Conservation (phyloP, 2,888 invertebrate species). For the Synergus gifuensis region DNA sequence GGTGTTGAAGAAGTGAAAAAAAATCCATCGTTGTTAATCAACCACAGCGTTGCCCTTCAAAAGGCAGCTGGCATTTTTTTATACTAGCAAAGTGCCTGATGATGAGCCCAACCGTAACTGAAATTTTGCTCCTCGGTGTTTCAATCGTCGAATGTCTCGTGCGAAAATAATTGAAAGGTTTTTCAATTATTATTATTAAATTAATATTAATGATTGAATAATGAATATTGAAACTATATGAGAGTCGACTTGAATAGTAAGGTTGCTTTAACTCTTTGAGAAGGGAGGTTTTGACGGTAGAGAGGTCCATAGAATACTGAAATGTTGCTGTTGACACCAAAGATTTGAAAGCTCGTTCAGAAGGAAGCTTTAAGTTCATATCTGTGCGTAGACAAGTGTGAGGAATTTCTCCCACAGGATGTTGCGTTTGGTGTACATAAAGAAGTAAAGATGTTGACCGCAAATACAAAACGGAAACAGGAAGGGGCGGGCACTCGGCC, state of each 20-base stretch:
- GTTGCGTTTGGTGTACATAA: constrained; percentile 23
- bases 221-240: background rate
- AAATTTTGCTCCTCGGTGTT: background rate
- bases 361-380: constrained; percentile 24
- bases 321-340: background rate
- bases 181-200: background rate
- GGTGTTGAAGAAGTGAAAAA: background rate
- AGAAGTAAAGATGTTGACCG: constrained; percentile 32
- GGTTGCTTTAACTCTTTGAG: background rate
- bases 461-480: constrained; percentile 32
- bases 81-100: constrained; percentile 49
- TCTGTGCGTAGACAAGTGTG: background rate
- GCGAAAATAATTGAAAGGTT: background rate
- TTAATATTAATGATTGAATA: background rate
- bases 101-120: constrained; percentile 49
- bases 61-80: constrained; percentile 50
- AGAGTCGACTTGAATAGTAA: background rate
- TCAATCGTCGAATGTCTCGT: background rate
- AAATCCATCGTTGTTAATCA: constrained; percentile 8
- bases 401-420: constrained; percentile 9
- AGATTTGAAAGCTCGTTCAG: background rate
- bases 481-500: constrained; percentile 19
- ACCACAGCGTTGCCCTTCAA: constrained; percentile 50
- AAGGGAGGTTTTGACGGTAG: background rate
- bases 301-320: constrained; percentile 11